Evolutionary conservation across 2,888 invertebrate species (phyloP), one percentile per base, ranked within the genome.

Genomic region (Drosophila antonietae): DNA sequence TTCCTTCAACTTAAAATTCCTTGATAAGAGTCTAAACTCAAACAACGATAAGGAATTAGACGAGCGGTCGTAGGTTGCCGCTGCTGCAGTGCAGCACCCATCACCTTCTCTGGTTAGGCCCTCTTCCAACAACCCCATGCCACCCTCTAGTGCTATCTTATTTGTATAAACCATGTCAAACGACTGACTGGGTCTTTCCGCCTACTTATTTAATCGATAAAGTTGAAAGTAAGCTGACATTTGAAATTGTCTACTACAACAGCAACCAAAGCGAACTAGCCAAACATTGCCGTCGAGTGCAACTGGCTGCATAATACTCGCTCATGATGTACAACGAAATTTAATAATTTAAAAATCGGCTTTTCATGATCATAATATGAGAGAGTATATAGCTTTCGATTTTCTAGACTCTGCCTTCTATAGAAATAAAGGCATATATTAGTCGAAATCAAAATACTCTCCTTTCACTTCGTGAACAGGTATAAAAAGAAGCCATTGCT

Each of bases 191-290:
- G 14, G 39, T 39, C 47, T 52, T 51, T 51, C 49, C 56, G 31
- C 35, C 52, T 66, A 61, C 59, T 78, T 84, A 81, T 87, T 83
- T 71, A 80, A 84, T 84, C 88, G 70, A 84, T 87, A 81, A 56
- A 72, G 73, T 57, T 79, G 70, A 68, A 72, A 81, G 76, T 47
- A 39, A 72, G 49, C 72, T 69, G 74, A 70, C 81, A 74, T 77
- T 63, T 65, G 14, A 65, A 68, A 59, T 56, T 57, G 53, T 8
- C 63, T 64, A 55, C 56, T 51, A 67, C 66, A 52, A 23, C 52
- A 59, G 20, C n/a, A 51, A 8, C 18, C 1, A 14, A 33, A 14
- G 6, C 7, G 9, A 31, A 18, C n/a, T 7, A 18, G 12, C 18
- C 18, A 33, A 10, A 18, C 33, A 51, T 0, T 18, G 49, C 47